Base-by-base conservation (phyloP, 2,113 vertebrate genomes). In the Tursiops truncatus region DNA sequence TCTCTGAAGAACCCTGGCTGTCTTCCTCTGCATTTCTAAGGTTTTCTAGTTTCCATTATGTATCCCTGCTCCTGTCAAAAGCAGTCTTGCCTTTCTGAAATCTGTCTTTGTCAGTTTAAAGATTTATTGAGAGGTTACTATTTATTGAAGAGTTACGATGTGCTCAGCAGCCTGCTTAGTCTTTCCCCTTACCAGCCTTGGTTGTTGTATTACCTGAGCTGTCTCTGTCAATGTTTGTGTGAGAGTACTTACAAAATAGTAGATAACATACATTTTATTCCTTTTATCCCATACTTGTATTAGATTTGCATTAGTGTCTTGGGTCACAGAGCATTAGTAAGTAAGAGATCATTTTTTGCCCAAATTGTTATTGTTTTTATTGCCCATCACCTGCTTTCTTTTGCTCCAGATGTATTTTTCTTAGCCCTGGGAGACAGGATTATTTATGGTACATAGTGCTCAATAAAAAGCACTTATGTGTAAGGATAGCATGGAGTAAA, bases 401-500 rank as follows among this genome's bases (percentile, higher is more conserved):
- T 89, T 80, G 67, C 41, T 84, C 60, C 15, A 38, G n/a, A 56
- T 89, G 15, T 84, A 68, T 74, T 89, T 91, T 41, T 80, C 14
- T 86, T 76, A 81, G 67, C 50, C 23, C 36, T 56, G 36, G 67
- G 91, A 95, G 47, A 89, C 41, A 94, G 41, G 17, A 56, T 96
- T 97, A 70, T 84, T 94, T 96, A 33, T 56, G 84, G 73, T 81
- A 33, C n/a, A 36, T 56, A 58, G 38, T 77, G 53, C 60, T 94
- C 68, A 89, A 76, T 68, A 92, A 63, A 92, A 94, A 68, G 8
- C 56, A 89, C 60, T 68, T 89, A 74, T 33, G 12, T 62, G 58
- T 89, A 89, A 89, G 94, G 84, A 94, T 50, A 92, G 41, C 71
- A 71, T 65, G 36, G 4, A 89, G 53, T 95, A 86, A 95, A 94